Base-by-base conservation (phyloP, 1,140 invertebrate genomes). In the Apis florea region DNA sequence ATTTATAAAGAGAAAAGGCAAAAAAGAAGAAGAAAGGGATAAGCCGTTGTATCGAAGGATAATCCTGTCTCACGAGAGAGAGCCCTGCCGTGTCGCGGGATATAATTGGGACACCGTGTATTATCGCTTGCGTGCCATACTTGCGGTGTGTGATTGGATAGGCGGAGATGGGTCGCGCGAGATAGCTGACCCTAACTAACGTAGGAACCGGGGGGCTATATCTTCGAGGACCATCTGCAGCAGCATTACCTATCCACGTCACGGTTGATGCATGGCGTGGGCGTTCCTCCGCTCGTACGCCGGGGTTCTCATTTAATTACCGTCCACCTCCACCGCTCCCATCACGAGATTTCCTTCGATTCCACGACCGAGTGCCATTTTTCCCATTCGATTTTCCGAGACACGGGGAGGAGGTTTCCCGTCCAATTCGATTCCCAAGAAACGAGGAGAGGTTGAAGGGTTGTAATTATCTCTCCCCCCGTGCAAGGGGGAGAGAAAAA, bases 111-210 rank as follows among this genome's bases (percentile, higher is more conserved):
- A 92, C 90, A 90, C 87, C 86, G 87, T 90, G 90, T 90, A 90
- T 91, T 91, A 91, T 90, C 88, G 90, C 81, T 89, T 90, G 89
- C 90, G 90, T 91, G 90, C 89, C 85, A 90, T 90, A 91, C 81
- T 86, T 89, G 90, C 89, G 85, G 89, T 92, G 90, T 93, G 93
- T 93, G 92, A 93, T 93, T 93, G 92, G 92, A 93, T 93, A 93
- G 92, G 92, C 93, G 93, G 92, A 93, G 93, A 93, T 93, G 92
- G 92, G 92, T 93, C 93, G 93, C 92, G 88, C 90, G 89, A 93
- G 92, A 93, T 93, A 93, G 91, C 91, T 93, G 92, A 93, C 92
- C 93, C 92, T 92, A 91, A 92, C 91, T 90, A 90, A 90, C 85
- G 89, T 92, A 89, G 89, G 89, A 89, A 88, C 86, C 79, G 85